These are phyloP conservation scores for Zeugodacus cucurbitae DNA, from an alignment of 1,140 invertebrate species.

Conservation along the genomic window DNA sequence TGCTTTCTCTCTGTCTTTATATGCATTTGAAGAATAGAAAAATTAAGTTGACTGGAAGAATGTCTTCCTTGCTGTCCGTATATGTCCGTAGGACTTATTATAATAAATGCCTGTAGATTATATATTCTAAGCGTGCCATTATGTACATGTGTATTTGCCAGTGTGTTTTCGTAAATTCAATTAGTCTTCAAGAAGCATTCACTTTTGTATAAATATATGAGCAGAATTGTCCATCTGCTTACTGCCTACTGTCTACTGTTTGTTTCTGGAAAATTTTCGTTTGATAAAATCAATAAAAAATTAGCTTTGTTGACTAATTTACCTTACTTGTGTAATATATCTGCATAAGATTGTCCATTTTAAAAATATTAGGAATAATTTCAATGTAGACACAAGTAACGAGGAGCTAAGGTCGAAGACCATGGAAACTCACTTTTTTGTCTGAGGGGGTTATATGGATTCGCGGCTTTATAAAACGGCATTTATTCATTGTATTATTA, in stretches of 20 bases:
- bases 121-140: background rate
- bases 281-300: background rate
- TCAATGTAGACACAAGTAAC: too few species aligned
- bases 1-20: background rate
- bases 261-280: background rate
- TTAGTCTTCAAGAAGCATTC: background rate
- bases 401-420: too few species aligned
- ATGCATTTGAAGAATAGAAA: constrained; percentile 1
- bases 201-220: background rate
- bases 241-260: background rate
- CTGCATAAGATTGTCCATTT: too few species aligned
- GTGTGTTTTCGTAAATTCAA: constrained; percentile 5
- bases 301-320: background rate
- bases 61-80: background rate
- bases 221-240: background rate
- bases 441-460: too few species aligned
- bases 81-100: background rate
- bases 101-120: constrained; percentile 13
- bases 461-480: too few species aligned
- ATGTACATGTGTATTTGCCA: background rate
- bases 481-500: too few species aligned
- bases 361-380: too few species aligned
- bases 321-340: background rate
- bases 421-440: too few species aligned
- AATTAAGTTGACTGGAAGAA: constrained; percentile 6